Evolutionary conservation across 1,140 invertebrate species (phyloP).

Genomic region (Chionoecetes opilio): DNA sequence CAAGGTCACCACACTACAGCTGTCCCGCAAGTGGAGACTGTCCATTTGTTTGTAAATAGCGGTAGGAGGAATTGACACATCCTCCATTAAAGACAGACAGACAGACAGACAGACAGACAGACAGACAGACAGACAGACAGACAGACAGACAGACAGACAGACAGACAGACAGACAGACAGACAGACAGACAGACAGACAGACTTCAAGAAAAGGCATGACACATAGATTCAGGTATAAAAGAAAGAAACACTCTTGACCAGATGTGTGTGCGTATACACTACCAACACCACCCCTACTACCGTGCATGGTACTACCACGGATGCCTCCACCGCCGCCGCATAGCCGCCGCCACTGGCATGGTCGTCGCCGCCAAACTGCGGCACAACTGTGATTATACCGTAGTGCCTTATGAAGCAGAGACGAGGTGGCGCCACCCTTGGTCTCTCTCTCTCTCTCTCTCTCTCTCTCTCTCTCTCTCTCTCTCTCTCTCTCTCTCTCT

Average conservation of each 20-base stretch:
- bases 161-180: slow-evolving; percentile 5
- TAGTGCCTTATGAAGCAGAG: background rate
- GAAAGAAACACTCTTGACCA: background rate
- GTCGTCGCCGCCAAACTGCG: background rate
- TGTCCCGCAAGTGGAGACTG: too few species aligned
- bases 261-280: too few species aligned
- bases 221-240: too few species aligned
- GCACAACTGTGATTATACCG: background rate
- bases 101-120: slow-evolving; percentile 5
- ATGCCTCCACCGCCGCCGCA: background rate
- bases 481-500: slow-evolving; percentile 42
- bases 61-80: background rate
- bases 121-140: slow-evolving; percentile 9
- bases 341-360: background rate
- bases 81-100: background rate
- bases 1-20: background rate
- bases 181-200: slow-evolving; percentile 30
- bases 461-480: slow-evolving; percentile 41
- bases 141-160: background rate
- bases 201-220: background rate
- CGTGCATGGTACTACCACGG: background rate
- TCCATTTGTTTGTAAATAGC: background rate
- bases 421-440: background rate
- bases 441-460: slow-evolving; percentile 39
- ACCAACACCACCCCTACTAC: background rate